A percentile compares a stretch with the other conserved stretches of the same genome.
These are phyloP conservation scores for Apis florea DNA, from an alignment of 1,140 invertebrate species.

Conservation along the genomic window DNA sequence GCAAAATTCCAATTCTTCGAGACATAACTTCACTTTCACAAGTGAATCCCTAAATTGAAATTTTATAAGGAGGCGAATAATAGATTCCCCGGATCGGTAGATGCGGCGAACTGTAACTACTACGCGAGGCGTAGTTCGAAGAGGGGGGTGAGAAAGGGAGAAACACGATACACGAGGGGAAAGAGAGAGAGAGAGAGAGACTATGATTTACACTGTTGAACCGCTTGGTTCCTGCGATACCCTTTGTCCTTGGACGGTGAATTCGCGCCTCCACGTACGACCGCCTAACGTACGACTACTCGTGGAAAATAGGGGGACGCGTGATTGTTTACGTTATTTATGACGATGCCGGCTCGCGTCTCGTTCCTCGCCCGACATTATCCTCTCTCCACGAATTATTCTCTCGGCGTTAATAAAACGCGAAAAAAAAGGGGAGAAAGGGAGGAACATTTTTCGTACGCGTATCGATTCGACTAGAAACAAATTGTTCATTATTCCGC, in stretches of 20 bases:
- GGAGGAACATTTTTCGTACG: neutral
- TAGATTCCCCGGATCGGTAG: neutral
- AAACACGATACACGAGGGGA: constrained; percentile 38
- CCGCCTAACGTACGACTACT: constrained; percentile 39
- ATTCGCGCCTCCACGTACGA: constrained; percentile 61
- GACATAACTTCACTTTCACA: too few relatives aligned
- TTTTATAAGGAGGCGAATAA: too few relatives aligned
- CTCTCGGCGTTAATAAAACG: neutral
- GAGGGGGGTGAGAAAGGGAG: constrained; percentile 44
- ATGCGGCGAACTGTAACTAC: constrained; percentile 10
- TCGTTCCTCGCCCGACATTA: constrained; percentile 63
- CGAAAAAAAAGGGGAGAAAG: too few relatives aligned
- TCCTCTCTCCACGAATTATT: constrained; percentile 54
- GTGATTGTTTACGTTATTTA: constrained; percentile 77
- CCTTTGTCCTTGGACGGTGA: constrained; percentile 73
- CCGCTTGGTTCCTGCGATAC: constrained; percentile 51
- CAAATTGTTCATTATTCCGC: constrained; percentile 37
- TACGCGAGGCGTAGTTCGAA: neutral
- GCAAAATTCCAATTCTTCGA: too few relatives aligned
- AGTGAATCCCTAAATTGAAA: too few relatives aligned
- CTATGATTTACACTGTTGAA: constrained; percentile 69
- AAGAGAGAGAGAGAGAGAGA: constrained; percentile 50
- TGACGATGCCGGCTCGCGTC: constrained; percentile 52
- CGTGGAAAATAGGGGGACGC: constrained; percentile 32
- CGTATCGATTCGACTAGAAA: constrained; percentile 11